phyloP scores from a whole-genome alignment of 2,888 invertebrate genomes.

The Branchellion lobata region DNA sequence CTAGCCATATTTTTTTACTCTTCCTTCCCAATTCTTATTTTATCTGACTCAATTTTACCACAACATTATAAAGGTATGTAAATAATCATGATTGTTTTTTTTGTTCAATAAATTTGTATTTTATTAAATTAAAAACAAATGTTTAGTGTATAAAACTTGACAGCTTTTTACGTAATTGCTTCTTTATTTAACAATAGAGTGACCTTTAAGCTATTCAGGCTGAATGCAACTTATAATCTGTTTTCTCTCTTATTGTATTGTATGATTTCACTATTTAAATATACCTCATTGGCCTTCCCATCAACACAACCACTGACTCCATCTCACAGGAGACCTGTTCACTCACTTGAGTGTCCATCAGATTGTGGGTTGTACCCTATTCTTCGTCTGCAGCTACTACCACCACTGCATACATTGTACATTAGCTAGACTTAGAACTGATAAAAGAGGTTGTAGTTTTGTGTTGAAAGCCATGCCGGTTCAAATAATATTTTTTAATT shows the following conservation, averaged over 20 bases:
- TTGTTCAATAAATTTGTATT: neutral
- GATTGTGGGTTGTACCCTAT: neutral
- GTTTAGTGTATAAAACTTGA: too few species aligned
- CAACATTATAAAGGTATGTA: slow-evolving; percentile 1
- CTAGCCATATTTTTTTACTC: slow-evolving; percentile 13
- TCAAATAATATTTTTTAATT: too few species aligned
- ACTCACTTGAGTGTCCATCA: neutral
- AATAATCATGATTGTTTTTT: neutral
- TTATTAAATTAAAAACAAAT: neutral
- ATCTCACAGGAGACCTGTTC: neutral
- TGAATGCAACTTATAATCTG: too few species aligned
- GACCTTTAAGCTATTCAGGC: too few species aligned
- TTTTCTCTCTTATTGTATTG: too few species aligned
- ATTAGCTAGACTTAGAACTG: slow-evolving; percentile 20
- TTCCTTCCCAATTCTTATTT: slow-evolving; percentile 13
- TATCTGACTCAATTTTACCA: neutral
- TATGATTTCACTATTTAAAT: too few species aligned
- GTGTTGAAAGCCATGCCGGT: too few species aligned
- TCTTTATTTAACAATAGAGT: too few species aligned
- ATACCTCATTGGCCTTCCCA: too few species aligned
- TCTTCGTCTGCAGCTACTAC: slow-evolving; percentile 2
- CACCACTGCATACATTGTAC: neutral
- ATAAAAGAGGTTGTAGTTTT: slow-evolving; percentile 21
- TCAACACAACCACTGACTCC: too few species aligned
- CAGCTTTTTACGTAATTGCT: too few species aligned